Conservation (phyloP, 2,797 vertebrate species). For the Sphaeramia orbicularis region DNA sequence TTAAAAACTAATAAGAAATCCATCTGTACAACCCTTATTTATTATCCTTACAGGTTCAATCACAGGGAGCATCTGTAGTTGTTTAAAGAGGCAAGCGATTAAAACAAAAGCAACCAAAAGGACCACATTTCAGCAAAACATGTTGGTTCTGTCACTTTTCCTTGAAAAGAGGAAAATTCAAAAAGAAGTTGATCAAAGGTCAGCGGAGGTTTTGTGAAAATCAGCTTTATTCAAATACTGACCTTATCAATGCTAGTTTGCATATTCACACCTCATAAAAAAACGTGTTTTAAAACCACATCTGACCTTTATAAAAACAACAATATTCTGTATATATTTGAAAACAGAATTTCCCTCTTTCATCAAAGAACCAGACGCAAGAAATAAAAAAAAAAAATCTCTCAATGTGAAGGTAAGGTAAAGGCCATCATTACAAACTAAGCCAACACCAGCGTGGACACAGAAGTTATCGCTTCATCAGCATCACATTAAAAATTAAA, state of each 20-base stretch:
- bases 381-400: not conserved
- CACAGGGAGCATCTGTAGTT: too few relatives aligned
- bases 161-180: conserved; percentile 5
- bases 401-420: conserved; percentile 7
- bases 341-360: conserved; percentile 31
- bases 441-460: not conserved
- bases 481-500: conserved; percentile 23
- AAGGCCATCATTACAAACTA: conserved; percentile 20
- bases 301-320: conserved; percentile 79
- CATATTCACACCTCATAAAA: conserved; percentile 59
- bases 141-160: conserved; percentile 21
- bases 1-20: too few relatives aligned
- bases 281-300: conserved; percentile 64
- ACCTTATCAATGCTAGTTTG: conserved; percentile 81
- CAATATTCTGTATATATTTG: conserved; percentile 49
- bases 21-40: too few relatives aligned
- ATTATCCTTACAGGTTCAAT: too few relatives aligned
- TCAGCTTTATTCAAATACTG: conserved; percentile 75
- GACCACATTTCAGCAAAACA: not conserved
- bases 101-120: not conserved
- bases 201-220: conserved; percentile 51
- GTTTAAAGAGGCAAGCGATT: not conserved
- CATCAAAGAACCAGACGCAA: not conserved
- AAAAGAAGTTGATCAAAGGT: conserved; percentile 61
- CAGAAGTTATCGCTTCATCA: not conserved